Percentiles rank a stretch among this genome's conserved stretches.
These are phyloP conservation scores for Temnopleurus reevesii DNA, from an alignment of 53 echinoderm and acorn worm species.

Conservation along the genomic window DNA sequence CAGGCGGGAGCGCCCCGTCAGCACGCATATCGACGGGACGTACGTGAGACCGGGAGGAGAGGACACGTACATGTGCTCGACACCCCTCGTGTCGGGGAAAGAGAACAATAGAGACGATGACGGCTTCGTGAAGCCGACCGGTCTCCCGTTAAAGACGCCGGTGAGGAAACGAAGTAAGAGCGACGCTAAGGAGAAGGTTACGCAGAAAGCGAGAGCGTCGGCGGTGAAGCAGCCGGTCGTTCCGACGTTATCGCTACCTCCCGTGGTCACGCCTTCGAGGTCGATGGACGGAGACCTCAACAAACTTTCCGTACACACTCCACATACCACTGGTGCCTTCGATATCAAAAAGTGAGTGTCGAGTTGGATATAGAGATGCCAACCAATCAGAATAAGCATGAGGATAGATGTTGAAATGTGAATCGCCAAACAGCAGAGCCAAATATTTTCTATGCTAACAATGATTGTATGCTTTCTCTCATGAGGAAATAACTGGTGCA, in stretches of 20 bases:
- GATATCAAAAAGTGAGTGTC: slow-evolving; percentile 77
- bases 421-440: no score
- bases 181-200: slow-evolving; percentile 72
- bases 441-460: no score
- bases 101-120: slow-evolving; percentile 70
- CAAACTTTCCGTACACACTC: slow-evolving; percentile 24
- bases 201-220: slow-evolving; percentile 27
- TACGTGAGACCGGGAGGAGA: slow-evolving; percentile 6
- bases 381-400: no score
- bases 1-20: slow-evolving; percentile 50
- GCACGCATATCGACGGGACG: slow-evolving; percentile 57
- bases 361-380: no score
- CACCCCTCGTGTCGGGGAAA: slow-evolving; percentile 27
- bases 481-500: no score
- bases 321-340: slow-evolving; percentile 34
- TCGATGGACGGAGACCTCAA: slow-evolving; percentile 82
- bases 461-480: no score
- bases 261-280: slow-evolving; percentile 73
- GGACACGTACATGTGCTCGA: slow-evolving; percentile 16
- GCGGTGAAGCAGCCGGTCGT: slow-evolving; percentile 86
- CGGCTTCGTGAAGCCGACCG: slow-evolving; percentile 81
- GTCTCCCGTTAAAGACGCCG: slow-evolving; percentile 79
- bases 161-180: slow-evolving; percentile 69
- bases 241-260: slow-evolving; percentile 91
- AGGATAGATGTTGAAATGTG: no score